Percentiles rank a stretch among this genome's conserved stretches.
These are phyloP conservation scores for Thumatha senex DNA, from an alignment of 2,888 invertebrate species.

Conservation along the genomic window DNA sequence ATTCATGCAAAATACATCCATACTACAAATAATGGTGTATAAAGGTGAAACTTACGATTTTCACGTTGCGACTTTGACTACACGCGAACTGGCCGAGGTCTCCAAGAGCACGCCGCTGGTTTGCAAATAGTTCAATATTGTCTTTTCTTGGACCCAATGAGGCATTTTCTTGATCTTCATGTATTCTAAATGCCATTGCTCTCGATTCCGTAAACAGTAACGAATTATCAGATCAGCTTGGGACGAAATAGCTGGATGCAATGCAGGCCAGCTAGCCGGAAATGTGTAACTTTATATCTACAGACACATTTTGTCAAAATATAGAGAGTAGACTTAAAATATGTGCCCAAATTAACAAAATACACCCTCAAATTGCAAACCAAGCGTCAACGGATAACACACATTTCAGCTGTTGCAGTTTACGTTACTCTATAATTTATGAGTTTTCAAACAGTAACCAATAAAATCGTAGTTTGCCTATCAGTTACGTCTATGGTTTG, in stretches of 20 bases:
- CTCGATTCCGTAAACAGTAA: slow-evolving; percentile 69
- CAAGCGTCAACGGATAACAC: slow-evolving; percentile 77
- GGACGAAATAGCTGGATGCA: slow-evolving; percentile 47
- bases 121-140: slow-evolving; percentile 73
- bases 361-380: slow-evolving; percentile 65
- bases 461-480: slow-evolving; percentile 35
- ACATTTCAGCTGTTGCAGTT: slow-evolving; percentile 80
- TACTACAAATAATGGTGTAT: not conserved
- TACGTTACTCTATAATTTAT: slow-evolving; percentile 64
- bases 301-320: slow-evolving; percentile 56
- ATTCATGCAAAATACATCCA: not conserved
- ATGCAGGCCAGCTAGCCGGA: slow-evolving; percentile 52
- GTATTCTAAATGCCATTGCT: slow-evolving; percentile 90
- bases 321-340: slow-evolving; percentile 55
- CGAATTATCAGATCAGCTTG: slow-evolving; percentile 47
- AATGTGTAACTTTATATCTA: slow-evolving; percentile 42
- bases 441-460: slow-evolving; percentile 69
- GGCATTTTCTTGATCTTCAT: slow-evolving; percentile 91
- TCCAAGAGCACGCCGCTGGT: slow-evolving; percentile 86
- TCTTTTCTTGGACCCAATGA: slow-evolving; percentile 80
- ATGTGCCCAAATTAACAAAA: slow-evolving; percentile 46
- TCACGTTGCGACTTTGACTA: slow-evolving; percentile 77
- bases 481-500: not conserved
- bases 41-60: slow-evolving; percentile 74
- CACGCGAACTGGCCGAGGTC: slow-evolving; percentile 84